Evolutionary conservation across 1,140 invertebrate species (phyloP).

Genomic region (Philotrypesis tridentata): DNA sequence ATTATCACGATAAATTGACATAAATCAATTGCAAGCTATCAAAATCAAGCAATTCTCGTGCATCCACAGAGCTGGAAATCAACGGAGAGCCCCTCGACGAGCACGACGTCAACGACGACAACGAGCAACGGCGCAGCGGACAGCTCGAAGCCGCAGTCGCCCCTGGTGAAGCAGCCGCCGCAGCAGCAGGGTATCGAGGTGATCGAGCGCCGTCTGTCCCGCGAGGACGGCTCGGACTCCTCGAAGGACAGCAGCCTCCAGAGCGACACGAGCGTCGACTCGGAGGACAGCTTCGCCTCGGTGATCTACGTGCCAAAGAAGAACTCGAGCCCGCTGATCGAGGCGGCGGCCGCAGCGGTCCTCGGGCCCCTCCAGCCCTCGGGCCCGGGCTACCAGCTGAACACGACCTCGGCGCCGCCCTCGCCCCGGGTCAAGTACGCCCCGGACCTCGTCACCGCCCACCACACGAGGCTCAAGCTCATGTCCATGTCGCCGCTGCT

Average conservation of each 20-base stretch:
- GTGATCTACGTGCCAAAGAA: conserved; percentile 90
- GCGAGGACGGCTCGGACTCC: conserved; percentile 91
- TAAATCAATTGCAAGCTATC: no score
- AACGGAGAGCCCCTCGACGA: conserved; percentile 66
- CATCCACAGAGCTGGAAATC: conserved; percentile 81
- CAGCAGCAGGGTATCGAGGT: conserved; percentile 34
- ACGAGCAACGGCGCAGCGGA: background rate
- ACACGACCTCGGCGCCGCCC: conserved; percentile 79
- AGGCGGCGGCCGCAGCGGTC: conserved; percentile 48
- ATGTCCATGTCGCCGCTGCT: conserved; percentile 67
- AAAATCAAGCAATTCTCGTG: background rate
- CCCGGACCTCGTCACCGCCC: conserved; percentile 52
- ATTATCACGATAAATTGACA: no score
- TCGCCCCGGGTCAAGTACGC: conserved; percentile 77
- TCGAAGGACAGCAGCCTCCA: conserved; percentile 94
- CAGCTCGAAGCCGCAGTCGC: background rate
- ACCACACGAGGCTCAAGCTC: conserved; percentile 62
- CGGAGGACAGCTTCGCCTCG: conserved; percentile 92
- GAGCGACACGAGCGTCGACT: conserved; percentile 94
- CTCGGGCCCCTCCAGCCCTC: conserved; percentile 30
- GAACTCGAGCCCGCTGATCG: conserved; percentile 61
- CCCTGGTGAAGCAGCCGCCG: background rate
- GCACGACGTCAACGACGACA: conserved; percentile 16
- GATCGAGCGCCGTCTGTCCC: conserved; percentile 78
- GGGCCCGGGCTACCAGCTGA: conserved; percentile 56